Conservation (phyloP, 2,113 vertebrate species). For the Rallus limicola region DNA sequence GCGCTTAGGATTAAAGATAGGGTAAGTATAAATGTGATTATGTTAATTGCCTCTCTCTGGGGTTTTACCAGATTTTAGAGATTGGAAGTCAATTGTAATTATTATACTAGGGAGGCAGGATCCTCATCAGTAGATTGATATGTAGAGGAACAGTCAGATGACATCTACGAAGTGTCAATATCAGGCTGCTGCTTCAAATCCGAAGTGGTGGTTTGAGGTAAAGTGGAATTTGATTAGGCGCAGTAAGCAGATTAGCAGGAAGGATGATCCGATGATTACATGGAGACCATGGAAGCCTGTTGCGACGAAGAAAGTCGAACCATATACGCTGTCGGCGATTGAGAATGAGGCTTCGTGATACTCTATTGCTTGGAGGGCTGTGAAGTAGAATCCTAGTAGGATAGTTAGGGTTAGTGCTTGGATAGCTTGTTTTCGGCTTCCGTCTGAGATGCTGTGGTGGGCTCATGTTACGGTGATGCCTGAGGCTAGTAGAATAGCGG, state of each 20-base stretch:
- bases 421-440: not conserved
- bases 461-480: not conserved
- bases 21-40: not conserved
- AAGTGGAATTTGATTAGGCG: slow-evolving; percentile 16
- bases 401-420: not conserved
- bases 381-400: not conserved
- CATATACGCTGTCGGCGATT: not conserved
- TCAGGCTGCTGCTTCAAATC: not conserved
- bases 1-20: accelerated
- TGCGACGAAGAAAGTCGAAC: not conserved
- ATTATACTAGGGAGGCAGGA: slow-evolving; percentile 5
- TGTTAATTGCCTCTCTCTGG: not conserved
- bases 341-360: slow-evolving; percentile 30
- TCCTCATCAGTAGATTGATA: slow-evolving; percentile 54
- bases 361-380: not conserved
- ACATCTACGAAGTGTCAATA: not conserved
- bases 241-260: accelerated
- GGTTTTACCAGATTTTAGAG: not conserved
- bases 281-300: not conserved
- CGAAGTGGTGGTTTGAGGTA: not conserved
- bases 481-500: not conserved
- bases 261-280: not conserved
- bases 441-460: not conserved
- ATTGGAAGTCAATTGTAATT: slow-evolving; percentile 56
- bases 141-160: not conserved